Evolutionary conservation across 1,140 invertebrate species (phyloP), one percentile per base, ranked within the genome.

Genomic region (Drosophila pseudoobscura): DNA sequence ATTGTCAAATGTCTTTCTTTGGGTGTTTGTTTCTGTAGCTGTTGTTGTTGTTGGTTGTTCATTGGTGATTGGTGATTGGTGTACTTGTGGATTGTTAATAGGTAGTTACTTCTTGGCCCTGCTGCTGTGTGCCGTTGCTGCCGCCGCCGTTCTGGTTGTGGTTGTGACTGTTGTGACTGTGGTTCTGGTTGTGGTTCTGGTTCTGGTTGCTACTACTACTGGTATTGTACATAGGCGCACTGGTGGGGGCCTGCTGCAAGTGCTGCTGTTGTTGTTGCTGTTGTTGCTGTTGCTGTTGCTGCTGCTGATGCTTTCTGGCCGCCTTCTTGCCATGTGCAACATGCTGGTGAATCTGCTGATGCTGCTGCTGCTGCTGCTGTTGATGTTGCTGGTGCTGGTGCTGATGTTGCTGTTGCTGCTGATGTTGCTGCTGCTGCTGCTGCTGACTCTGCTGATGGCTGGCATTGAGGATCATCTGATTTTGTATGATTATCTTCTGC

Each of bases 401-500:
- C 2, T 85, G 80, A 1, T 84, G 65, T 2, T 58, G 79, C 6
- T 71, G 76, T 7, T 78, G 75, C 4, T 89, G 89, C 3, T 87
- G 80, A 0, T 84, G 84, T 6, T 76, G 84, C 1, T 57, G 76
- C 0, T 77, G 75, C 0, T 68, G 68, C 1, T 75, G 72, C 13
- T 89, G 85, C 11, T 80, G 87, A 2, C 90, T 84, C 22, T 87
- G 89, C 43, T 91, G 90, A 31, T 89, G 80, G 66, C 68, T 91
- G 53, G 74, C 65, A 66, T 88, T 91, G 69, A 91, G 89, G 51
- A 91, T 89, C 90, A 91, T 91, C 50, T 91, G 90, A 68, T 91
- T 91, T 72, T 91, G 90, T 63, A 91, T 91, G 71, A 91, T 88
- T 65, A 91, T 89, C 72, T 91, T 91, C 68, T 91, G 90, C 61